Evolutionary conservation across 2,888 invertebrate species (phyloP).

Genomic region (Vesta saturnalis): DNA sequence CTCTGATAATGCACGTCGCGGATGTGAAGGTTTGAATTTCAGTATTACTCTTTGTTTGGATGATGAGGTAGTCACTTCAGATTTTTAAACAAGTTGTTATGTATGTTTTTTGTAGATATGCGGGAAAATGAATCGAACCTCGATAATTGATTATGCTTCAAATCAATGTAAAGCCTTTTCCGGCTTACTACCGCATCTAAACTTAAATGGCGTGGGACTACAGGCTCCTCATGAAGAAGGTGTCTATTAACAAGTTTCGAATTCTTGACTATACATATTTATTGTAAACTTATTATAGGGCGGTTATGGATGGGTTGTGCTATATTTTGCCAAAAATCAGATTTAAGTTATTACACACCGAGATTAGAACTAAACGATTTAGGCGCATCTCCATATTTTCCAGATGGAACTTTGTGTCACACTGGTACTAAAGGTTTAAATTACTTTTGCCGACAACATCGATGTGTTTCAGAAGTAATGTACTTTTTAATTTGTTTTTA

Average conservation of each 20-base stretch:
- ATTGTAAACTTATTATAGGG: constrained; percentile 56
- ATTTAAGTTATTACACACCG: constrained; percentile 78
- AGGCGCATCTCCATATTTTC: constrained; percentile 78
- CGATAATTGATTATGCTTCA: constrained; percentile 69
- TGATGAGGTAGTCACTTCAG: constrained; percentile 53
- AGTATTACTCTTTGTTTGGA: constrained; percentile 56
- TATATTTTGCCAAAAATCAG: constrained; percentile 76
- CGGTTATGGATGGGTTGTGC: constrained; percentile 84
- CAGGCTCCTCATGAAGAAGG: constrained; percentile 79
- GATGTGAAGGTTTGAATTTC: too few species aligned
- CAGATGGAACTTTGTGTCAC: constrained; percentile 86
- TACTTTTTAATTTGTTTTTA: too few species aligned
- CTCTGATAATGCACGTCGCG: too few species aligned
- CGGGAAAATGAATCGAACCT: constrained; percentile 60
- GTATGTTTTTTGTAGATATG: constrained; percentile 36
- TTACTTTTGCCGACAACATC: constrained; percentile 79
- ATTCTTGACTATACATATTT: not conserved
- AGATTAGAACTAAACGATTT: constrained; percentile 79
- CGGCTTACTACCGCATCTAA: constrained; percentile 68
- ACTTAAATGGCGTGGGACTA: constrained; percentile 73
- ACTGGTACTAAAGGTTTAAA: constrained; percentile 67
- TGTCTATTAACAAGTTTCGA: constrained; percentile 49
- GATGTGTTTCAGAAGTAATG: constrained; percentile 76
- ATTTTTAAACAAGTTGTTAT: not conserved
- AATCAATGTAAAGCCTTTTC: constrained; percentile 73